Evolutionary conservation across 2,888 invertebrate genomes (phyloP).

Genomic region (Ennomos quercinarius): DNA sequence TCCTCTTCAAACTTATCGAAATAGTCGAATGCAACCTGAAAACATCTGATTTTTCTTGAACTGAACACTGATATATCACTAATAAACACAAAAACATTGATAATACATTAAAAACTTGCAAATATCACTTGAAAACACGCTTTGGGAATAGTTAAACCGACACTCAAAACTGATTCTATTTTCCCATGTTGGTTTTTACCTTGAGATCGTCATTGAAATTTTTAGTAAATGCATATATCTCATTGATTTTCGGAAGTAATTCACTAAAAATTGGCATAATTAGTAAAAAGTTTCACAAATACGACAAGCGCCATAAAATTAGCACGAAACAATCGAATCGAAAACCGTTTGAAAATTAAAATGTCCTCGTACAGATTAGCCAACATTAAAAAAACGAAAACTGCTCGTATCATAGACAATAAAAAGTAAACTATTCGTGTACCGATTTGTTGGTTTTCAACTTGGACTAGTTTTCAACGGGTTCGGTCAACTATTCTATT

Average conservation of each 20-base stretch:
- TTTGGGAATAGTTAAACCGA: conserved; percentile 3
- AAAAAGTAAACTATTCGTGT: too few relatives aligned
- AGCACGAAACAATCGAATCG: conserved; percentile 54
- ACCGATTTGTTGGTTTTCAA: too few relatives aligned
- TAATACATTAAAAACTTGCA: conserved; percentile 7
- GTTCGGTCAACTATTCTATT: too few relatives aligned
- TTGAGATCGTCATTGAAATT: conserved; percentile 67
- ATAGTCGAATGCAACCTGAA: conserved; percentile 64
- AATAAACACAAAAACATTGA: conserved; percentile 5
- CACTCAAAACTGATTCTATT: conserved; percentile 5
- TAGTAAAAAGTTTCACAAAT: conserved; percentile 60
- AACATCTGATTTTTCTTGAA: conserved; percentile 41
- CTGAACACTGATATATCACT: conserved; percentile 19
- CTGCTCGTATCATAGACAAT: too few relatives aligned
- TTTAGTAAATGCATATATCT: conserved; percentile 60
- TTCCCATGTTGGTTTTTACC: conserved; percentile 57
- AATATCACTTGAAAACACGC: conserved; percentile 19
- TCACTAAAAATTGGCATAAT: conserved; percentile 79
- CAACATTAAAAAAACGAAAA: conserved; percentile 46
- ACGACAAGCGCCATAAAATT: conserved; percentile 68
- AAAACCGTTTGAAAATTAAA: conserved; percentile 83
- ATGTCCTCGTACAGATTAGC: conserved; percentile 41
- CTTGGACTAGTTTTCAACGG: too few relatives aligned
- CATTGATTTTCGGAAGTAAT: conserved; percentile 66
- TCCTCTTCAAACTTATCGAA: conserved; percentile 73